Conservation (phyloP, 2,888 invertebrate genomes). For the Lathronympha strigana region DNA sequence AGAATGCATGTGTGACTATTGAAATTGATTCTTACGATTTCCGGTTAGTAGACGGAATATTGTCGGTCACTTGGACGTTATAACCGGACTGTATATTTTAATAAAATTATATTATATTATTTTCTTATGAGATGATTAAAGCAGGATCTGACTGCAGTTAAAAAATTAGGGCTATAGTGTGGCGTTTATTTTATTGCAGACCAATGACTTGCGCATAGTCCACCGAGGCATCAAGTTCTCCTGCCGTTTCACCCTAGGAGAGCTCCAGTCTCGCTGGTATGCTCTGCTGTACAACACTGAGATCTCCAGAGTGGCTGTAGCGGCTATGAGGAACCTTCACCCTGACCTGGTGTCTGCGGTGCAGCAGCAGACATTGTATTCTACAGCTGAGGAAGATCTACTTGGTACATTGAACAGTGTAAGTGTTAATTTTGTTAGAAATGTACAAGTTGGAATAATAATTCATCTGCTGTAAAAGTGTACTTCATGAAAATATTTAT, state of each 20-base stretch:
- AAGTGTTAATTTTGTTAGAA: slow-evolving; percentile 48
- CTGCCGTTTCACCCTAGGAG: slow-evolving; percentile 96
- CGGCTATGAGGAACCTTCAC: slow-evolving; percentile 96
- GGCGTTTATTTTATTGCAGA: slow-evolving; percentile 76
- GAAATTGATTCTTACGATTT: too few relatives aligned
- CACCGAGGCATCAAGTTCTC: slow-evolving; percentile 98
- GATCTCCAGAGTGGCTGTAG: slow-evolving; percentile 94
- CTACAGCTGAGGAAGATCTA: slow-evolving; percentile 94
- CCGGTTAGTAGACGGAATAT: too few relatives aligned
- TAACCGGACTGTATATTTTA: too few relatives aligned
- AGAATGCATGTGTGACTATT: too few relatives aligned
- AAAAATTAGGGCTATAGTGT: too few relatives aligned
- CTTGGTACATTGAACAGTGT: slow-evolving; percentile 91
- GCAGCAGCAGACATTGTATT: slow-evolving; percentile 95
- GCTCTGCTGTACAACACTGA: slow-evolving; percentile 97
- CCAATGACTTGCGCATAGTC: slow-evolving; percentile 91
- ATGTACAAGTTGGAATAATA: neutral
- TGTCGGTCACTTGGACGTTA: too few relatives aligned
- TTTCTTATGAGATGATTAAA: too few relatives aligned
- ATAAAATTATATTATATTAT: too few relatives aligned
- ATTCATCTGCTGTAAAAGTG: too few relatives aligned
- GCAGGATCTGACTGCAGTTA: too few relatives aligned
- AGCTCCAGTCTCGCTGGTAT: slow-evolving; percentile 98
- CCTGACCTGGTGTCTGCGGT: slow-evolving; percentile 94
- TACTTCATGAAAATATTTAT: too few relatives aligned